phyloP scores from a whole-genome alignment of 2,888 invertebrate species.

The Spilarctia lutea region DNA sequence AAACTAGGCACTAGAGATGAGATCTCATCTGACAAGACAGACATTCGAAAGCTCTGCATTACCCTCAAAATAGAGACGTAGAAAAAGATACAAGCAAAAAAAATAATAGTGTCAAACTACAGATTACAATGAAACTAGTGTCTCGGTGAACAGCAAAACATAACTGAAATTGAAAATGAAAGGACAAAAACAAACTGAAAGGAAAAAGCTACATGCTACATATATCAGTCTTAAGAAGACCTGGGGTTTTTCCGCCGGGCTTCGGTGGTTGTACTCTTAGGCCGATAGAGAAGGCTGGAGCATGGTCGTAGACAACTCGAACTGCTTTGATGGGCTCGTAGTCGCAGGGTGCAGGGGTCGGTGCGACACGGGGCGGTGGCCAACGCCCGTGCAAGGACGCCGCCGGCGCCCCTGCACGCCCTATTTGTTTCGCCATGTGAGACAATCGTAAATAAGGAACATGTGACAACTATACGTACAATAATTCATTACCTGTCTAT shows the following conservation, averaged over 20 bases:
- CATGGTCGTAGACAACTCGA: constrained; percentile 82
- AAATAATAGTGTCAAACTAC: not conserved
- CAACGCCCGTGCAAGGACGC: constrained; percentile 93
- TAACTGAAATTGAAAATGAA: not conserved
- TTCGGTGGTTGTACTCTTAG: constrained; percentile 82
- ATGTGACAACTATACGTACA: constrained; percentile 18
- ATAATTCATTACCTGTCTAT: constrained; percentile 18
- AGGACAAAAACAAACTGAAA: constrained; percentile 12
- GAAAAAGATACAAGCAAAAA: not conserved
- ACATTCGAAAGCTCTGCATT: not conserved
- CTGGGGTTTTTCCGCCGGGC: constrained; percentile 83
- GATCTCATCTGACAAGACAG: not conserved
- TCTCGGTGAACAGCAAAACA: not conserved
- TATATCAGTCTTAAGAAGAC: constrained; percentile 61
- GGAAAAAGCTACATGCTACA: constrained; percentile 35
- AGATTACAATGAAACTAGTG: not conserved
- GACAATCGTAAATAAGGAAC: constrained; percentile 32
- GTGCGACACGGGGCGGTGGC: constrained; percentile 88
- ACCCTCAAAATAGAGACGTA: not conserved
- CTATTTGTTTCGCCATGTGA: constrained; percentile 57
- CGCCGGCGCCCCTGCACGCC: constrained; percentile 91
- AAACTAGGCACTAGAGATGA: not conserved
- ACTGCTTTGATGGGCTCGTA: constrained; percentile 92
- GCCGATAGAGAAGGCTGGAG: constrained; percentile 89
- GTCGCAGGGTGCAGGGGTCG: constrained; percentile 96